Conservation (phyloP, 2,888 invertebrate genomes). For the Sturmia bella region DNA sequence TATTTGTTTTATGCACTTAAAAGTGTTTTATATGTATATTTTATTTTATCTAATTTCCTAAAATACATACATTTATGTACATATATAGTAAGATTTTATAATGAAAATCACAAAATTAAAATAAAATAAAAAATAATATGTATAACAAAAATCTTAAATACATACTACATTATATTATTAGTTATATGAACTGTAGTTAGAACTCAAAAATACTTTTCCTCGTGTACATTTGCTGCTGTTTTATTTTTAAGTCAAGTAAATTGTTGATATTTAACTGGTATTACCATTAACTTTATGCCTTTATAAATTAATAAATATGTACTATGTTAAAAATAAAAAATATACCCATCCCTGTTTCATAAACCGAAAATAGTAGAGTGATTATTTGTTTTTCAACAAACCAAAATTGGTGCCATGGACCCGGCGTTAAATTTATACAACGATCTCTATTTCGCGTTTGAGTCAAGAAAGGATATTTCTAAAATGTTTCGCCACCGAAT, state of each 20-base stretch:
- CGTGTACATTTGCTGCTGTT: constrained; percentile 39
- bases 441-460: too few relatives aligned
- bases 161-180: constrained; percentile 23
- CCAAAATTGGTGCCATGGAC: too few relatives aligned
- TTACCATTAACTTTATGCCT: constrained; percentile 24
- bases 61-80: background rate
- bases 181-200: constrained; percentile 37
- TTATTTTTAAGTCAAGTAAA: constrained; percentile 35
- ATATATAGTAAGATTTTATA: background rate
- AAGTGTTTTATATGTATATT: background rate
- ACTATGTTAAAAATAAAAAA: background rate
- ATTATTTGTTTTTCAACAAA: too few relatives aligned
- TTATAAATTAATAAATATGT: constrained; percentile 14
- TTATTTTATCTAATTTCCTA: constrained; percentile 10
- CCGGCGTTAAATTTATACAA: too few relatives aligned
- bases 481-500: too few relatives aligned
- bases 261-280: constrained; percentile 42
- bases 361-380: too few relatives aligned
- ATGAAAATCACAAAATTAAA: background rate
- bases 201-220: constrained; percentile 26
- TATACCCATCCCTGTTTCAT: background rate
- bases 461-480: too few relatives aligned
- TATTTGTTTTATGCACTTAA: constrained; percentile 21
- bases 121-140: constrained; percentile 10
- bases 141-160: constrained; percentile 12